Evolutionary conservation across 2,113 vertebrate genomes (phyloP), one percentile per base, ranked within the genome.

Genomic region (Cavia porcellus): DNA sequence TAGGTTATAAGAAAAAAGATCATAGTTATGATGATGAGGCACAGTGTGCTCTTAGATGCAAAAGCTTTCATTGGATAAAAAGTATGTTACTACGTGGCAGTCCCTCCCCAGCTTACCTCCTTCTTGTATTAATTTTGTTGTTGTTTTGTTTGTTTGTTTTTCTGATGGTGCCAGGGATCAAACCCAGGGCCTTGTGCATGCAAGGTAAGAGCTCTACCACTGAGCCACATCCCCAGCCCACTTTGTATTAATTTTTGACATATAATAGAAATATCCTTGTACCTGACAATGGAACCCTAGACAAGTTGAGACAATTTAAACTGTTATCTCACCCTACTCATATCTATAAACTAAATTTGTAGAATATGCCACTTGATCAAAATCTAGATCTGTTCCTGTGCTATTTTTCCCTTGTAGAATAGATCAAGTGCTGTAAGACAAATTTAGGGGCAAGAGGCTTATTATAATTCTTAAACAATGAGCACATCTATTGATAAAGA

Each of bases 11-110:
- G 55, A 22, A 61, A 70, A 80, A 42, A 89, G 72, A 66, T 47
- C 24, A 75, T 45, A 80, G 47, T 89, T 55, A 61, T 3, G 25
- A 86, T 17, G 28, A 57, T 92, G 32, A 35, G 45, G 3, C 79
- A 50, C n/a, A 89, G 22, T 74, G 30, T 59, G 42, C 22, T 85
- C 38, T 82, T 57, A 91, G 72, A 66, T 32, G 64, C 38, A 86
- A 72, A 90, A 91, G 59, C 12, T 85, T 94, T 91, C 85, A 74
- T 52, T n/a, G 82, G 45, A 22, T 93, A 55, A 95, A 88, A 88
- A 93, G 12, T 42, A 4, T 30, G 61, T 61, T 42, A 62, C 7
- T 32, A 11, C 14, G 13, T 62, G 75, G 35, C 24, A 92, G 25
- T 42, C 30, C 20, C 55, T 92, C 42, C 9, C 45, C 59, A 50